These are phyloP conservation scores for Cladopsammia gracilis DNA, from an alignment of 64 coral and sea anemone genomes.

Conservation along the genomic window DNA sequence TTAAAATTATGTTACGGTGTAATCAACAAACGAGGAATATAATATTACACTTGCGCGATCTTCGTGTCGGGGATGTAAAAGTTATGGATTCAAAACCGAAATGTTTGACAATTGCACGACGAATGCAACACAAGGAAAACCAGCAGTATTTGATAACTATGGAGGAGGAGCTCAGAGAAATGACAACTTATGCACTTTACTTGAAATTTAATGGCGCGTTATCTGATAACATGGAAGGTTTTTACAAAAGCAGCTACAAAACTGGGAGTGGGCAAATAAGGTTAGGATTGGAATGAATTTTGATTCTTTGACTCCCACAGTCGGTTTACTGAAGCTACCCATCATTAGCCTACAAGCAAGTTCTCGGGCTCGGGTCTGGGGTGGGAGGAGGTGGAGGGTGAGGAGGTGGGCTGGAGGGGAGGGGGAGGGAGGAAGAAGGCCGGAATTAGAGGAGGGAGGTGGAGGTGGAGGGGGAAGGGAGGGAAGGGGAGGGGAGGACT, in stretches of 20 bases:
- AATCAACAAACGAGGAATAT: constrained; percentile 20
- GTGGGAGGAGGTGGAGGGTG: too few relatives aligned
- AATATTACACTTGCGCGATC: constrained; percentile 39
- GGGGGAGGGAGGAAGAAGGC: too few relatives aligned
- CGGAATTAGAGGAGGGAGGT: too few relatives aligned
- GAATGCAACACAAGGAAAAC: constrained; percentile 16
- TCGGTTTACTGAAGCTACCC: too few relatives aligned
- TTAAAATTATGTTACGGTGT: constrained; percentile 44
- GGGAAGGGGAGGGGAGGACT: too few relatives aligned
- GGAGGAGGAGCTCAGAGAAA: not conserved
- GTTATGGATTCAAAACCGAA: constrained; percentile 24
- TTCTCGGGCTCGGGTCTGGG: too few relatives aligned
- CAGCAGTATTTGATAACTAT: constrained; percentile 59
- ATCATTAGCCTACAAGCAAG: too few relatives aligned
- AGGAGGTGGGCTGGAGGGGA: too few relatives aligned
- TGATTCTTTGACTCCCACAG: too few relatives aligned
- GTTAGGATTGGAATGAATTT: not conserved
- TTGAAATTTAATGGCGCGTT: constrained; percentile 50
- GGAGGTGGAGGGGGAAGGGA: too few relatives aligned
- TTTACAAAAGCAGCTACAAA: constrained; percentile 71
- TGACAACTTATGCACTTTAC: constrained; percentile 29
- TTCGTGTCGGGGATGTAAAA: constrained; percentile 5
- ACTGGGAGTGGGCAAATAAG: constrained; percentile 32
- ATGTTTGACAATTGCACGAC: constrained; percentile 28
- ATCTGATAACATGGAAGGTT: constrained; percentile 38